Evolutionary conservation across 2,888 invertebrate species (phyloP).

Genomic region (Temnothorax rugatulus): DNA sequence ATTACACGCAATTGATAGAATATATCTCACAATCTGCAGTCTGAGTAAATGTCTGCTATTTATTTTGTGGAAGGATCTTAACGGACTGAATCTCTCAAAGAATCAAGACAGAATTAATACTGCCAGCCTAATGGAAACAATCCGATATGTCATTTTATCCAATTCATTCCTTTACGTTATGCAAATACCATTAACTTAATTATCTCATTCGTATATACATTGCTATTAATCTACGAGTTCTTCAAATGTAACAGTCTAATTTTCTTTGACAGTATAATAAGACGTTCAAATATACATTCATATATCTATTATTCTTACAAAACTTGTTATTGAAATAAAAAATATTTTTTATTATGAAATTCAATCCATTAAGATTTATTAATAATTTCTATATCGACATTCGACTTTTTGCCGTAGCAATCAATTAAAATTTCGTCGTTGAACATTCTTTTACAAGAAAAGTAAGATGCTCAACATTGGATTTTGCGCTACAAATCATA

Average conservation of each 20-base stretch:
- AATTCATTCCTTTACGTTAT: constrained; percentile 4
- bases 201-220: neutral
- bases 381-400: neutral
- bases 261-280: neutral
- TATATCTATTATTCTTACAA: neutral
- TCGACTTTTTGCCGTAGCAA: neutral
- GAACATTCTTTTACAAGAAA: neutral
- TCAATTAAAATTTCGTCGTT: neutral
- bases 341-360: neutral
- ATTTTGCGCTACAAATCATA: neutral
- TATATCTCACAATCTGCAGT: constrained; percentile 72
- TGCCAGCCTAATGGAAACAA: neutral
- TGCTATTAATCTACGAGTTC: neutral
- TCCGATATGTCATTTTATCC: constrained; percentile 2
- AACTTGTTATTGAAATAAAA: neutral
- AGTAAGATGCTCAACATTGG: neutral
- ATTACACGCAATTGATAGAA: constrained; percentile 14
- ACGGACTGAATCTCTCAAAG: constrained; percentile 48
- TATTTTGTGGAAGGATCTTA: constrained; percentile 67
- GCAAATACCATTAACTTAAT: neutral
- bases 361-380: neutral
- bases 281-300: neutral
- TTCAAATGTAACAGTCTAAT: neutral
- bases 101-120: constrained; percentile 60
- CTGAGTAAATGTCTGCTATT: constrained; percentile 77